phyloP scores from a whole-genome alignment of 2,113 vertebrate genomes.

The Orthonyx spaldingii region DNA sequence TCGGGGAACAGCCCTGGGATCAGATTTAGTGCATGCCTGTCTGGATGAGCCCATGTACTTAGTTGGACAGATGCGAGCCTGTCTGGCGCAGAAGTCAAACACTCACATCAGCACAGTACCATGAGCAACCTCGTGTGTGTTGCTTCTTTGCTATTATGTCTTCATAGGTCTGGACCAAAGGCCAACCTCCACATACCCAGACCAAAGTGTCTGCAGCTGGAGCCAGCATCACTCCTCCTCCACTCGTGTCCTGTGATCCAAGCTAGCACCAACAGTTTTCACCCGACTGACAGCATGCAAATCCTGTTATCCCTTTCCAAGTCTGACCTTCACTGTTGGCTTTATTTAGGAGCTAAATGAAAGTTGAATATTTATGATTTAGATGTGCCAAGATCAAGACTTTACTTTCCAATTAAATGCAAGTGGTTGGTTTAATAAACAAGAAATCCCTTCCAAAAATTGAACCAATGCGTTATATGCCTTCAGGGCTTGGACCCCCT shows the following conservation, averaged over 20 bases:
- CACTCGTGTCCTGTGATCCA: neutral
- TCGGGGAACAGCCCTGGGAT: neutral
- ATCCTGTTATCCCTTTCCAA: neutral
- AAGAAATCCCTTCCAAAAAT: constrained; percentile 28
- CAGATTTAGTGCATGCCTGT: neutral
- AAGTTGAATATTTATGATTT: constrained; percentile 19
- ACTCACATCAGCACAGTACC: neutral
- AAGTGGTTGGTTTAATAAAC: constrained; percentile 11
- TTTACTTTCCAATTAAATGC: constrained; percentile 19
- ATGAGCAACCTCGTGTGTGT: fast-evolving
- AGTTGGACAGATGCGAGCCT: neutral
- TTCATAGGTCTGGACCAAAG: neutral
- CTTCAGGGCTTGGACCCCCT: neutral
- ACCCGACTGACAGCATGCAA: neutral
- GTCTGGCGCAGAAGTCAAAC: neutral
- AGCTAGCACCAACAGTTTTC: neutral
- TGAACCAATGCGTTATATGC: neutral
- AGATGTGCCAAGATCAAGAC: constrained; percentile 4
- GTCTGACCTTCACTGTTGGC: neutral
- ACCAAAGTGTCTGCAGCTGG: neutral
- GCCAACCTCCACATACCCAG: fast-evolving
- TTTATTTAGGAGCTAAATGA: neutral
- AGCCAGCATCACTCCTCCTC: neutral
- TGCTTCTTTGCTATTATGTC: neutral
- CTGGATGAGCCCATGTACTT: neutral